Evolutionary conservation across 2,113 vertebrate species (phyloP).

Genomic region (Aspiorhynchus laticeps): DNA sequence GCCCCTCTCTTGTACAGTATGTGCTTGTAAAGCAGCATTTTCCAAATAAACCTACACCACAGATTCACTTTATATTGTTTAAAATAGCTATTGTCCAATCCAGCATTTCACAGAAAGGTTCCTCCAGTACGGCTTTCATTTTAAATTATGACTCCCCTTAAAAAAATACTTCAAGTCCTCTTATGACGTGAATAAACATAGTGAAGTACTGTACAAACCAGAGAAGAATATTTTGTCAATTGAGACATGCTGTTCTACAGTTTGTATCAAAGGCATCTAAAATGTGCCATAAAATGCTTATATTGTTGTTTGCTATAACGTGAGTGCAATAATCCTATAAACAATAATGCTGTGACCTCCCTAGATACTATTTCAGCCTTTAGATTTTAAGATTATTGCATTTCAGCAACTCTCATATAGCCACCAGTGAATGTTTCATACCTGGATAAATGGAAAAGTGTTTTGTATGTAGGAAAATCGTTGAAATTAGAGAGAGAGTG

Average conservation of each 20-base stretch:
- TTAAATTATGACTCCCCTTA: not conserved
- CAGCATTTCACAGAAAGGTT: not conserved
- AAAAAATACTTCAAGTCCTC: not conserved
- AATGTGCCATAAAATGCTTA: not conserved
- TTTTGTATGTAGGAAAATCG: not conserved
- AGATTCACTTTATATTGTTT: not conserved
- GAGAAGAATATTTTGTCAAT: constrained; percentile 3
- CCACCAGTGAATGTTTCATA: constrained; percentile 5
- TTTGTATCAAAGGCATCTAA: not conserved
- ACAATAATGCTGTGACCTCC: constrained; percentile 23
- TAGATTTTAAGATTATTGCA: constrained; percentile 21
- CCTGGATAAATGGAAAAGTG: constrained; percentile 13
- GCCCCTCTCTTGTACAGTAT: not conserved
- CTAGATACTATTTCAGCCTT: constrained; percentile 6
- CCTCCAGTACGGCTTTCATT: not conserved
- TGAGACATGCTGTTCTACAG: not conserved
- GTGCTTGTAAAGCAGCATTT: not conserved
- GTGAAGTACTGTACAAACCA: not conserved
- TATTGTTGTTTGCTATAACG: not conserved
- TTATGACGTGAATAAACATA: not conserved
- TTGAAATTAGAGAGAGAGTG: not conserved
- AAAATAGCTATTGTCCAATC: not conserved
- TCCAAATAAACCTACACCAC: not conserved
- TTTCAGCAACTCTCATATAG: not conserved
- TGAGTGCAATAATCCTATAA: not conserved